A percentile compares a stretch with the other conserved stretches of the same genome.
These are phyloP conservation scores for Tyrannus savana DNA, from an alignment of 2,113 vertebrate species.

Conservation along the genomic window DNA sequence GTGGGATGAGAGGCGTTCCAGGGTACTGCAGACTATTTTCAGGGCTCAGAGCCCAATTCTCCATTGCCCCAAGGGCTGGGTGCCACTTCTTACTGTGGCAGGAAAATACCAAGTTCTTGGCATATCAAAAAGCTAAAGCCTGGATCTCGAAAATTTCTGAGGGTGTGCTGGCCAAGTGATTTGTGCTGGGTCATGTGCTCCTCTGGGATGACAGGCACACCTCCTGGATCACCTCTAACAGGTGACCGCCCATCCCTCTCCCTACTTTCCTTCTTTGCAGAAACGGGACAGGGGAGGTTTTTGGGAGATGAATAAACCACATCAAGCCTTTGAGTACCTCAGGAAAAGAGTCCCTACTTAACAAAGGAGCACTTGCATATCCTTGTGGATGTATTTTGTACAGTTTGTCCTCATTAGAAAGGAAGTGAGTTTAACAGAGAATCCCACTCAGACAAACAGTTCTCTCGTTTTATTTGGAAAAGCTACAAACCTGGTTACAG, in stretches of 20 bases:
- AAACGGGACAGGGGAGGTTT: neutral
- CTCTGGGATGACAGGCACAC: neutral
- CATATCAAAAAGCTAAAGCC: neutral
- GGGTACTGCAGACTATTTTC: neutral
- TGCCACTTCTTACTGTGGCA: neutral
- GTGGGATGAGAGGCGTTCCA: neutral
- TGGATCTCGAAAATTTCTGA: neutral
- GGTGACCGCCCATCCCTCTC: neutral
- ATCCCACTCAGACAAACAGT: conserved; percentile 13
- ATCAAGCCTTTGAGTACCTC: neutral
- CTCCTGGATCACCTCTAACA: neutral
- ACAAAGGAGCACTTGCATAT: conserved; percentile 1
- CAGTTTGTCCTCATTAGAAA: conserved; percentile 42
- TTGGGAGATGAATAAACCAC: neutral
- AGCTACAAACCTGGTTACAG: conserved; percentile 40
- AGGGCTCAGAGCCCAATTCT: neutral
- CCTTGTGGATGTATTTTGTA: conserved; percentile 12
- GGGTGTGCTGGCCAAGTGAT: neutral
- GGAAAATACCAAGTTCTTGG: neutral
- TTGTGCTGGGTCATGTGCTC: neutral
- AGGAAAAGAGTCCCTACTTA: neutral
- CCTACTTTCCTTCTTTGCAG: neutral
- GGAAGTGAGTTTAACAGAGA: conserved; percentile 36
- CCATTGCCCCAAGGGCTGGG: neutral
- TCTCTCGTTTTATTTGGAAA: conserved; percentile 22